These are phyloP conservation scores for Phrynocephalus forsythii DNA, from an alignment of 2,797 vertebrate species.

Conservation along the genomic window DNA sequence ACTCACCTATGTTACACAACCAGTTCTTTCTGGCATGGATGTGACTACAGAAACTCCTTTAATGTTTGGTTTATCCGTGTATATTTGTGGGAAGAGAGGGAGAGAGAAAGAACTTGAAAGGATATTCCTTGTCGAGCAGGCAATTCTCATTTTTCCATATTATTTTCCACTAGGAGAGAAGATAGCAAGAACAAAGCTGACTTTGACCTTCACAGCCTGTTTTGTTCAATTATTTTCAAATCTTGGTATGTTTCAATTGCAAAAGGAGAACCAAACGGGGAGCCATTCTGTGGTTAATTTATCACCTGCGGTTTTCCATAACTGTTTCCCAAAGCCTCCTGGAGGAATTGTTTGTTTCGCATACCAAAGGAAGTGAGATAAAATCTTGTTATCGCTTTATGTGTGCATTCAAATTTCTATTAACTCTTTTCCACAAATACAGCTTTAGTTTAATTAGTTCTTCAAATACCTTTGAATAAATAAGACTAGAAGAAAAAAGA, in stretches of 20 bases:
- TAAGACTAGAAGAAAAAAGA: conserved; percentile 28
- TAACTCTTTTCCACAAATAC: conserved; percentile 63
- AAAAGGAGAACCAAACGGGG: conserved; percentile 60
- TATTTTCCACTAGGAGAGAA: conserved; percentile 35
- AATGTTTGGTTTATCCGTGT: conserved; percentile 10
- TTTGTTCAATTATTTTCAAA: conserved; percentile 59
- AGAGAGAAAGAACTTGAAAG: conserved; percentile 17
- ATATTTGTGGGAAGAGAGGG: neutral
- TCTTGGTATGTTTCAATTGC: conserved; percentile 46
- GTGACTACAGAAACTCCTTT: conserved; percentile 21
- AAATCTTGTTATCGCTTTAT: conserved; percentile 70
- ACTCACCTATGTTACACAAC: neutral
- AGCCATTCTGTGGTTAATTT: conserved; percentile 70
- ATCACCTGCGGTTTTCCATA: conserved; percentile 72
- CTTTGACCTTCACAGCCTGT: conserved; percentile 55
- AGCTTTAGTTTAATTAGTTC: conserved; percentile 54
- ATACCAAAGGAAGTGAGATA: conserved; percentile 71
- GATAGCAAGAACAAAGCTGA: conserved; percentile 53
- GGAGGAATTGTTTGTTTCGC: conserved; percentile 64
- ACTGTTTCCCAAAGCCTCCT: conserved; percentile 62
- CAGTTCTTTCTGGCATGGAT: conserved; percentile 23
- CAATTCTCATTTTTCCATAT: conserved; percentile 41
- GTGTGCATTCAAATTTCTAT: conserved; percentile 46
- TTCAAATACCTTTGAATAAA: conserved; percentile 39
- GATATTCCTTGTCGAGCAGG: conserved; percentile 32